Conservation (phyloP, 53 echinoderm and acorn worm species). For the Zoroaster sp. region DNA sequence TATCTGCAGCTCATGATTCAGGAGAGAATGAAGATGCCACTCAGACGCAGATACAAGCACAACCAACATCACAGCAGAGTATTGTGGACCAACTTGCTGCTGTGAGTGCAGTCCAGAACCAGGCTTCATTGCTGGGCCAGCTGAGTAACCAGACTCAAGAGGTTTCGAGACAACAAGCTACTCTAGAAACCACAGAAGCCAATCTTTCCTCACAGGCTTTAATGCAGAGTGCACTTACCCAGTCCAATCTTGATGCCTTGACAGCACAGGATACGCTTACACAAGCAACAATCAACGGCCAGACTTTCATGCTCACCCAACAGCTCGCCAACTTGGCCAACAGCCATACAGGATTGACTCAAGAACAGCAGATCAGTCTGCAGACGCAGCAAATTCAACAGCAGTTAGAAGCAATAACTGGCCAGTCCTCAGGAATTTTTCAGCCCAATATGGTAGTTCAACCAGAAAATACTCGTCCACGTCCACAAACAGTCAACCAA, state of each 20-base stretch:
- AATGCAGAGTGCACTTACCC: constrained; percentile 61
- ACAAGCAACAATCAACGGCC: constrained; percentile 61
- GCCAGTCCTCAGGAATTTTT: constrained; percentile 70
- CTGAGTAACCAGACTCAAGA: constrained; percentile 61
- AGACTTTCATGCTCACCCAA: constrained; percentile 65
- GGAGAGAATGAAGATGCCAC: neutral
- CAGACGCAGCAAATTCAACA: constrained; percentile 98
- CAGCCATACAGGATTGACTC: constrained; percentile 66
- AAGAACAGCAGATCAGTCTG: constrained; percentile 87
- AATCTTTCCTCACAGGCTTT: constrained; percentile 72
- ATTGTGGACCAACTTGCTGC: constrained; percentile 72
- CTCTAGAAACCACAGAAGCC: constrained; percentile 53
- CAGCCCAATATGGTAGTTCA: constrained; percentile 66
- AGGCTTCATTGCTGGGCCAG: constrained; percentile 61
- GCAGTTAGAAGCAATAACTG: constrained; percentile 95
- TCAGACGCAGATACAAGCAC: constrained; percentile 29
- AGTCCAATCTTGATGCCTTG: constrained; percentile 60
- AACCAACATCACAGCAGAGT: constrained; percentile 53
- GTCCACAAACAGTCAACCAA: constrained; percentile 30
- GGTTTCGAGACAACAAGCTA: constrained; percentile 66
- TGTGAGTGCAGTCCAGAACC: constrained; percentile 52
- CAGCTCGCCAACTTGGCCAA: constrained; percentile 54
- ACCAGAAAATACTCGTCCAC: constrained; percentile 10
- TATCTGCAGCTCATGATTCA: constrained; percentile 25
- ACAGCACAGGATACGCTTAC: constrained; percentile 69